These are phyloP conservation scores for Aspidoscelis tigris DNA, from an alignment of 2,113 vertebrate genomes.

Conservation along the genomic window DNA sequence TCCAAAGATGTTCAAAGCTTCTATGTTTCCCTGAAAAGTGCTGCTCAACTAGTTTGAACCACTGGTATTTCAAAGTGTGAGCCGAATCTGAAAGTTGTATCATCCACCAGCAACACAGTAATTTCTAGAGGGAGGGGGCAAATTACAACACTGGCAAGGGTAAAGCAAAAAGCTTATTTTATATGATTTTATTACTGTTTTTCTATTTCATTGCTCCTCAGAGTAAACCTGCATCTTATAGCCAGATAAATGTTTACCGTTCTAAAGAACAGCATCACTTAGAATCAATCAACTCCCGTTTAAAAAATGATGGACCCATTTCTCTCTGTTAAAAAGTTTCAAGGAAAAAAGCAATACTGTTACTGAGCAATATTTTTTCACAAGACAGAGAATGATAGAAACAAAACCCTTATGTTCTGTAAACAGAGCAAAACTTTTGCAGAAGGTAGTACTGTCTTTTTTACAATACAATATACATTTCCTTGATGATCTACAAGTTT, in stretches of 20 bases:
- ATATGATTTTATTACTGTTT: neutral
- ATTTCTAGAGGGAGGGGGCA: neutral
- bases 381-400: neutral
- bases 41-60: no score
- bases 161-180: neutral
- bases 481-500: neutral
- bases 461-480: neutral
- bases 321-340: neutral
- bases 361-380: constrained; percentile 12
- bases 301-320: neutral
- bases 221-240: neutral
- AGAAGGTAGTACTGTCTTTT: neutral
- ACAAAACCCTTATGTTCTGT: constrained; percentile 4
- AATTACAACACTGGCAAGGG: neutral
- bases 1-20: no score
- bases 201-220: neutral
- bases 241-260: neutral
- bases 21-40: no score
- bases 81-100: neutral
- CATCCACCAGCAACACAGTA: neutral
- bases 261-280: neutral
- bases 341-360: neutral
- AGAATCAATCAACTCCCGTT: neutral
- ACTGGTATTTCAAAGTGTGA: no score
- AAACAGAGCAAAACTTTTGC: neutral